phyloP scores from a whole-genome alignment of 2,797 vertebrate genomes.

The Notolepis coatsorum region DNA sequence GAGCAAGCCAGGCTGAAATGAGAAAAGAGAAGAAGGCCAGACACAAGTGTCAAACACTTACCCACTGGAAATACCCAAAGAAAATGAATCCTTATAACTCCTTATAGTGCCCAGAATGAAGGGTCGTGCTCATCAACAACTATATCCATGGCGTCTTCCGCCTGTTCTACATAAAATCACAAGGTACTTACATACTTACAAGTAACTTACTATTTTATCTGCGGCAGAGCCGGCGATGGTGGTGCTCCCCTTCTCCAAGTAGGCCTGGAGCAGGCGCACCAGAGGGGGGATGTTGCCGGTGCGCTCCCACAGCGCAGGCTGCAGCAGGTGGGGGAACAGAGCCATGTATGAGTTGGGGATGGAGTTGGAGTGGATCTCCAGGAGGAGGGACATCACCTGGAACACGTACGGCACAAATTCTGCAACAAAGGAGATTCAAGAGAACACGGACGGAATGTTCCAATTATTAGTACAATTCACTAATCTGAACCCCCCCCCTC shows the following conservation, averaged over 20 bases:
- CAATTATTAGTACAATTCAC: background rate
- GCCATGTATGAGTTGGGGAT: conserved; percentile 96
- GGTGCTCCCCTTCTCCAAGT: conserved; percentile 89
- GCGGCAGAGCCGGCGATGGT: conserved; percentile 89
- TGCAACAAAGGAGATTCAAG: conserved; percentile 59
- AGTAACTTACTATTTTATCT: conserved; percentile 92
- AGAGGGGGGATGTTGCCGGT: conserved; percentile 97
- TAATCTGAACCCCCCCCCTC: background rate
- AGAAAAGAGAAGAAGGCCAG: background rate
- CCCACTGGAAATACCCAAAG: too few relatives aligned
- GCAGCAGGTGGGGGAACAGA: conserved; percentile 95
- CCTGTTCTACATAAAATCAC: background rate
- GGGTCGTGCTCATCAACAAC: too few relatives aligned
- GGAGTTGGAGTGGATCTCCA: conserved; percentile 93
- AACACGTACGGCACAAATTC: conserved; percentile 99
- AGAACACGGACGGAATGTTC: background rate
- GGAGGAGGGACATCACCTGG: conserved; percentile 99
- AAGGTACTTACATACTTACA: background rate
- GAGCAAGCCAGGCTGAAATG: conserved; percentile 90
- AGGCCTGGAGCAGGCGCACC: conserved; percentile 96
- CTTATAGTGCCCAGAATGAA: too few relatives aligned
- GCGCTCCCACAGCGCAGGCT: conserved; percentile 96
- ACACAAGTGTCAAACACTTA: background rate
- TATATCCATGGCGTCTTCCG: too few relatives aligned
- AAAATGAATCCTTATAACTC: too few relatives aligned